These are phyloP conservation scores for Cydia strobilella DNA, from an alignment of 1,140 invertebrate genomes.

Conservation along the genomic window DNA sequence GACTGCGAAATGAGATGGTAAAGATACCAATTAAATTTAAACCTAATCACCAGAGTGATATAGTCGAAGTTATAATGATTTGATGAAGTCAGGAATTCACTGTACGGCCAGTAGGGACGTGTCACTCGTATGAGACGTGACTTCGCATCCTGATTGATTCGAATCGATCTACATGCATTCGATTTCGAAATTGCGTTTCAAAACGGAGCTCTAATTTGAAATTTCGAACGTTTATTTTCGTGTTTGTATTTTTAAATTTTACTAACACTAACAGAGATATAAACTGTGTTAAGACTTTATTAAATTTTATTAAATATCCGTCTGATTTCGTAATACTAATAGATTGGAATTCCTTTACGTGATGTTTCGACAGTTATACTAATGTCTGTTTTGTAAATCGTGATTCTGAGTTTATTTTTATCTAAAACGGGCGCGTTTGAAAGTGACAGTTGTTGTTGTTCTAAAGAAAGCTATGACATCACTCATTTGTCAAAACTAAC, in stretches of 20 bases:
- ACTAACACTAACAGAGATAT: neutral
- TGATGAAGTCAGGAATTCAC: neutral
- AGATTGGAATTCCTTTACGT: conserved; percentile 26
- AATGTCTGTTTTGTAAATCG: conserved; percentile 14
- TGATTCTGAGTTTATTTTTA: conserved; percentile 23
- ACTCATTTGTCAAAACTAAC: conserved; percentile 30
- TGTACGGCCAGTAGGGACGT: conserved; percentile 14
- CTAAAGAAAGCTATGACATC: conserved; percentile 31
- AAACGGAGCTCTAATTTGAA: neutral
- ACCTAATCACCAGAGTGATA: neutral
- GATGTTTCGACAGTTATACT: neutral
- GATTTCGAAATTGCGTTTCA: conserved; percentile 25
- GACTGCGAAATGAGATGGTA: neutral
- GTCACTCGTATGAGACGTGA: neutral
- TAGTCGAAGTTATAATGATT: neutral
- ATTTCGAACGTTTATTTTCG: conserved; percentile 1
- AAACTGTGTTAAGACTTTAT: neutral
- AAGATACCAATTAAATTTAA: neutral
- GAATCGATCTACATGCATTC: conserved; percentile 30
- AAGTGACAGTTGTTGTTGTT: conserved; percentile 32
- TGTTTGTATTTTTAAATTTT: neutral
- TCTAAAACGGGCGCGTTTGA: conserved; percentile 19
- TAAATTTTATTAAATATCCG: neutral
- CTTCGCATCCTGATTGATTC: conserved; percentile 29
- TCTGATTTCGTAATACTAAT: conserved; percentile 19